A percentile compares a stretch with the other conserved stretches of the same genome.
Evolutionary conservation across 2,113 vertebrate species (phyloP).

Genomic region (Myiozetetes cayanensis): DNA sequence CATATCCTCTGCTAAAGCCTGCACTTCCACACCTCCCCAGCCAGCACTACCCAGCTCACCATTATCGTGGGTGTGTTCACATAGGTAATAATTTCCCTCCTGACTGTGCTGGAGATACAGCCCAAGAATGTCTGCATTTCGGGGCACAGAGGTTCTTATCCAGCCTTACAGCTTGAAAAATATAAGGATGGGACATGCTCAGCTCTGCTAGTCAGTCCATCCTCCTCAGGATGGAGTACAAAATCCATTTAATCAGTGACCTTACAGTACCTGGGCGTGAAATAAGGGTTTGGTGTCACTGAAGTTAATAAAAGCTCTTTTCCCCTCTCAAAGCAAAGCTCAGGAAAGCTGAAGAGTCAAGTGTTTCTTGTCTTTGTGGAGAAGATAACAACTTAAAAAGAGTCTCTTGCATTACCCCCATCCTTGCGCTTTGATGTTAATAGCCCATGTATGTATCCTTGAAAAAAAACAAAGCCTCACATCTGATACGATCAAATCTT

Average conservation of each 20-base stretch:
- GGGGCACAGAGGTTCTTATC: background rate
- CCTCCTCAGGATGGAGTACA: background rate
- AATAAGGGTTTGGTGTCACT: background rate
- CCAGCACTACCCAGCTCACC: background rate
- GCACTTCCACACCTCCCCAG: conserved; percentile 16
- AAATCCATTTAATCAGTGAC: background rate
- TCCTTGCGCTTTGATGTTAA: conserved; percentile 28
- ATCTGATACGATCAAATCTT: background rate
- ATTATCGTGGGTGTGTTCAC: background rate
- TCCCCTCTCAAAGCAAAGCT: background rate
- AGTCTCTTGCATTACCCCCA: background rate
- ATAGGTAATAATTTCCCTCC: background rate
- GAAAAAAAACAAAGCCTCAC: background rate
- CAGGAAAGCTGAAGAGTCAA: conserved; percentile 13
- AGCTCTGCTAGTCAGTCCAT: background rate
- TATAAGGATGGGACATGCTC: background rate
- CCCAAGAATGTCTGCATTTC: background rate
- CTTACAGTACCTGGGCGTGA: background rate
- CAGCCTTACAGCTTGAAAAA: background rate
- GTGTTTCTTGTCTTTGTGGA: background rate
- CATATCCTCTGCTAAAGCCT: conserved; percentile 47
- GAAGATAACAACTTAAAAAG: background rate
- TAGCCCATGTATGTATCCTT: background rate
- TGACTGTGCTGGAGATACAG: background rate
- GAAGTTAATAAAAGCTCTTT: background rate